These are phyloP conservation scores for Euspilapteryx auroguttella DNA, from an alignment of 2,888 invertebrate species.

Conservation along the genomic window DNA sequence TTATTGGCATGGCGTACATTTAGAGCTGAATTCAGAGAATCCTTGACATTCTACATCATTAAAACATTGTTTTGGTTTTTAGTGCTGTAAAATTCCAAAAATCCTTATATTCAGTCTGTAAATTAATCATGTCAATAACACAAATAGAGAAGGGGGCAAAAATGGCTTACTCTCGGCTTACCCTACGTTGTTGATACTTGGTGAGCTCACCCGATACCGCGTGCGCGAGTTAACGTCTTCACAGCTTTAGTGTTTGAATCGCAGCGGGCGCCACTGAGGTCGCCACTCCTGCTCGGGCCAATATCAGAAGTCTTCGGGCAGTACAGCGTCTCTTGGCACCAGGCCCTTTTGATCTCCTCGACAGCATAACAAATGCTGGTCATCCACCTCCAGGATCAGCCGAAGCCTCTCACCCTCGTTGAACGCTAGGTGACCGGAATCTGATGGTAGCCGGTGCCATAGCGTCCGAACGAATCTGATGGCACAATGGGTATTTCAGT, in stretches of 20 bases:
- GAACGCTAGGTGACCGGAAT: constrained; percentile 76
- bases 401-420: constrained; percentile 75
- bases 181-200: too few relatives aligned
- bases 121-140: too few relatives aligned
- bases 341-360: constrained; percentile 76
- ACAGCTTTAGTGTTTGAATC: constrained; percentile 23
- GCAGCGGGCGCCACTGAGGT: constrained; percentile 43
- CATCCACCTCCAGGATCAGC: constrained; percentile 75
- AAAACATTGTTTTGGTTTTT: too few relatives aligned
- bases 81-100: too few relatives aligned
- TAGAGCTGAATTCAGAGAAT: too few relatives aligned
- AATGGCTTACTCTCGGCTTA: too few relatives aligned
- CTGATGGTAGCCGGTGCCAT: constrained; percentile 74
- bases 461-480: constrained; percentile 70
- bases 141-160: too few relatives aligned
- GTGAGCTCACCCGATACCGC: too few relatives aligned
- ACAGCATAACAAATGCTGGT: constrained; percentile 74
- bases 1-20: too few relatives aligned
- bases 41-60: too few relatives aligned
- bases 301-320: constrained; percentile 55
- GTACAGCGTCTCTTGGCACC: constrained; percentile 72
- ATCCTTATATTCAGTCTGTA: too few relatives aligned
- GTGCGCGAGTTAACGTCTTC: too few relatives aligned
- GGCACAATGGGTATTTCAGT: background rate
- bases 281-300: constrained; percentile 46